A percentile compares a stretch with the other conserved stretches of the same genome.
Evolutionary conservation across 1,140 invertebrate species (phyloP).

Genomic region (Conus betulinus): DNA sequence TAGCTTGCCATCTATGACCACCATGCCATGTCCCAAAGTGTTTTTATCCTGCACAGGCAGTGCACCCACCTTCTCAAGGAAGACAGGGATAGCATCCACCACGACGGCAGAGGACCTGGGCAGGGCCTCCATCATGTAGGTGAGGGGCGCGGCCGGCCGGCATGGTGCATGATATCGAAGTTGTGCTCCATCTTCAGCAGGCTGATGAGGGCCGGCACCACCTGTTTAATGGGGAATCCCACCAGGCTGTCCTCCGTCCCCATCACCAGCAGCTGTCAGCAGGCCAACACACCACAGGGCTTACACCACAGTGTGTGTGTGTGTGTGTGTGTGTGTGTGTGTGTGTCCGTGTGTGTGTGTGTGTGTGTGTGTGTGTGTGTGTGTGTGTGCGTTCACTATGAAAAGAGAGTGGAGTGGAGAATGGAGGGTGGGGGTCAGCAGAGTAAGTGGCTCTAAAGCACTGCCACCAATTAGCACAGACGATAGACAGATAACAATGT

Average conservation of each 20-base stretch:
- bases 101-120: constrained; percentile 97
- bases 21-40: not conserved
- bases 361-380: constrained; percentile 1
- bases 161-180: constrained; percentile 99
- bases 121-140: constrained; percentile 99
- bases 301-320: not conserved
- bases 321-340: constrained; percentile 1
- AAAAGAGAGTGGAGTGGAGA: too few relatives aligned
- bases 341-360: constrained; percentile 10
- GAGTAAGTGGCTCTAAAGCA: too few relatives aligned
- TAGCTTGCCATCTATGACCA: too few relatives aligned
- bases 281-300: not conserved
- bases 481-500: too few relatives aligned
- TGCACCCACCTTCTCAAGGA: constrained; percentile 76
- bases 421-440: too few relatives aligned
- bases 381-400: not conserved
- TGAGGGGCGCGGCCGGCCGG: constrained; percentile 98
- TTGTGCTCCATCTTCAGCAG: constrained; percentile 85
- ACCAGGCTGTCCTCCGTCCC: constrained; percentile 99
- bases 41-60: not conserved
- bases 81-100: constrained; percentile 95
- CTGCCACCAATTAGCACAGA: too few relatives aligned
- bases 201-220: constrained; percentile 90
- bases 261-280: constrained; percentile 92
- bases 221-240: constrained; percentile 98